Evolutionary conservation across 2,888 invertebrate species (phyloP).

Genomic region (Aphodius sticticus): DNA sequence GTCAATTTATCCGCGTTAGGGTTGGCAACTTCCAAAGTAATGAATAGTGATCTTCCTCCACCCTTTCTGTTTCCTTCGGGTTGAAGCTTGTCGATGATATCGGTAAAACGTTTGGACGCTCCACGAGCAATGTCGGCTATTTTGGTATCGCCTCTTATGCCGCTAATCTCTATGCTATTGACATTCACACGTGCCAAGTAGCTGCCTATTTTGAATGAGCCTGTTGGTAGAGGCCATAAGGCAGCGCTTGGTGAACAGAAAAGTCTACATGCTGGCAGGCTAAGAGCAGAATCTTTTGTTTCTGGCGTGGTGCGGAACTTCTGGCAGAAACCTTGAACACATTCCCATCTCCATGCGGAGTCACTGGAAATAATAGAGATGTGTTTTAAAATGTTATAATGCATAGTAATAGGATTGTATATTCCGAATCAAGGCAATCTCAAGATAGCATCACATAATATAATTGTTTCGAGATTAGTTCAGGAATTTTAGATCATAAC

Average conservation of each 20-base stretch:
- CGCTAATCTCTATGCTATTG: slow-evolving; percentile 64
- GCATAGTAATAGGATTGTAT: not conserved
- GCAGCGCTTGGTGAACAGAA: slow-evolving; percentile 68
- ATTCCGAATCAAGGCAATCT: too few relatives aligned
- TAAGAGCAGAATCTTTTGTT: slow-evolving; percentile 56
- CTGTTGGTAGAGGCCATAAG: slow-evolving; percentile 73
- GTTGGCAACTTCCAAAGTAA: slow-evolving; percentile 28
- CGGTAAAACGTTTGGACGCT: slow-evolving; percentile 50
- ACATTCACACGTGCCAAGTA: slow-evolving; percentile 62
- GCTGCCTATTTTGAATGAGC: slow-evolving; percentile 64
- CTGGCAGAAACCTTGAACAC: slow-evolving; percentile 64
- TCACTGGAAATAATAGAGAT: slow-evolving; percentile 19
- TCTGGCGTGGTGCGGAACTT: slow-evolving; percentile 56
- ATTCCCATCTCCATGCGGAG: slow-evolving; percentile 65
- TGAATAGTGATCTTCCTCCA: slow-evolving; percentile 31
- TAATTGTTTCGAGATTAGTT: too few relatives aligned
- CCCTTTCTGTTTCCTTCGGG: slow-evolving; percentile 45
- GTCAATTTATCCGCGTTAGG: slow-evolving; percentile 54
- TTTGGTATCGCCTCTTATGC: slow-evolving; percentile 51
- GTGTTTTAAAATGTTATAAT: slow-evolving; percentile 11
- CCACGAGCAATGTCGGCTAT: slow-evolving; percentile 47
- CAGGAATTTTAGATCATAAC: too few relatives aligned
- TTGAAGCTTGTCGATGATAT: slow-evolving; percentile 40
- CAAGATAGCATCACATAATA: too few relatives aligned
- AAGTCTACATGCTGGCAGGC: slow-evolving; percentile 70